A percentile compares a stretch with the other conserved stretches of the same genome.
phyloP scores from a whole-genome alignment of 2,888 invertebrate genomes.

The Mimumesa dahlbomi region DNA sequence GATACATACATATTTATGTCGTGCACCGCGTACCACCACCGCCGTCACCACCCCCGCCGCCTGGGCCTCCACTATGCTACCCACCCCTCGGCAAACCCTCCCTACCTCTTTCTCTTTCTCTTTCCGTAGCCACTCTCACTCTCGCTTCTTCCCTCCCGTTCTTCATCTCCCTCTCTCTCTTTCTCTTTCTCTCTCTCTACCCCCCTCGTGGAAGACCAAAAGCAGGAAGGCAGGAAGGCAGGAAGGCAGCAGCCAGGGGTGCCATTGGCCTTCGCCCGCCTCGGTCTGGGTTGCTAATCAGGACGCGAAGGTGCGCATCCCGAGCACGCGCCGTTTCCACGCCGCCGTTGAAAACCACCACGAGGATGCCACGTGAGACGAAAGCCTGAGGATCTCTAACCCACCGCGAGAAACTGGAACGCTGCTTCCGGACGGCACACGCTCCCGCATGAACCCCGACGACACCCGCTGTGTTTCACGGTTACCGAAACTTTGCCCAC shows the following conservation, averaged over 20 bases:
- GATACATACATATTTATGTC: conserved; percentile 80
- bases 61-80: conserved; percentile 46
- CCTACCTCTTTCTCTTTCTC: conserved; percentile 40
- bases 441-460: too few species aligned
- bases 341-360: conserved; percentile 68
- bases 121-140: conserved; percentile 33
- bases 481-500: too few species aligned
- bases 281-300: conserved; percentile 78
- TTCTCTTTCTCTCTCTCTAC: conserved; percentile 46
- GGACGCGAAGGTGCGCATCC: conserved; percentile 78
- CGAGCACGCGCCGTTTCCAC: conserved; percentile 75
- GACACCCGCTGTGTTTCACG: too few species aligned
- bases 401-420: conserved; percentile 61
- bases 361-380: conserved; percentile 74
- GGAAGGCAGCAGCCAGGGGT: conserved; percentile 46
- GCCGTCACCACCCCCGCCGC: conserved; percentile 40
- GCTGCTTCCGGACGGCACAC: too few species aligned
- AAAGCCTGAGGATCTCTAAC: conserved; percentile 72
- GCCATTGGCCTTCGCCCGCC: conserved; percentile 77
- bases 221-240: conserved; percentile 35
- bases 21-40: conserved; percentile 71
- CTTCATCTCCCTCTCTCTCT: conserved; percentile 36
- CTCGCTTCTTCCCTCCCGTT: conserved; percentile 36
- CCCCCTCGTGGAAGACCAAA: conserved; percentile 41
- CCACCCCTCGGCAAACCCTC: conserved; percentile 44